Evolutionary conservation across 2,113 vertebrate genomes (phyloP).

Genomic region (Neodon shergylaensis): DNA sequence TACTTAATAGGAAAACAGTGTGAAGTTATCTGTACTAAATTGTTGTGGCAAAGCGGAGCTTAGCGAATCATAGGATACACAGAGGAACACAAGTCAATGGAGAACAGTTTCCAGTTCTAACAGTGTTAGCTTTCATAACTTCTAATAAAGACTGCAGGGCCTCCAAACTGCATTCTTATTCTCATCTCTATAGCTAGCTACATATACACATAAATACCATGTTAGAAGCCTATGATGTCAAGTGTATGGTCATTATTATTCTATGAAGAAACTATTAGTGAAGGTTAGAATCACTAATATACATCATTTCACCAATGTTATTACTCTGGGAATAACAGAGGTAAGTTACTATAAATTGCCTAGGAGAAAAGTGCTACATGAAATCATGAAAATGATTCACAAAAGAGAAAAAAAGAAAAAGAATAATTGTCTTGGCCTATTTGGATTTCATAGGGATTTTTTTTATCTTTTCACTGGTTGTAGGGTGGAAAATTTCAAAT

Average conservation of each 20-base stretch:
- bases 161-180: not conserved
- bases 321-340: not conserved
- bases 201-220: not conserved
- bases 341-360: not conserved
- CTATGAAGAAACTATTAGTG: not conserved
- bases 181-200: not conserved
- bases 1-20: not conserved
- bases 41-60: not conserved
- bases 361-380: not conserved
- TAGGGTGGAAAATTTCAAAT: conserved; percentile 13
- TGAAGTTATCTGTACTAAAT: not conserved
- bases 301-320: not conserved
- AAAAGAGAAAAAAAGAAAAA: not conserved
- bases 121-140: not conserved
- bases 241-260: not conserved
- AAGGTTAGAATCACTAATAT: not conserved
- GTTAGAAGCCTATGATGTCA: not conserved
- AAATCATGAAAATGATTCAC: not conserved
- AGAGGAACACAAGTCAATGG: not conserved
- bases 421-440: not conserved
- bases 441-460: not conserved
- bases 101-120: not conserved
- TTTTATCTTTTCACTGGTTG: not conserved
- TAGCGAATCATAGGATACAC: not conserved
- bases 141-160: not conserved